These are phyloP conservation scores for Branchipolynoe longqiensis DNA, from an alignment of 2,888 invertebrate species.

Conservation along the genomic window DNA sequence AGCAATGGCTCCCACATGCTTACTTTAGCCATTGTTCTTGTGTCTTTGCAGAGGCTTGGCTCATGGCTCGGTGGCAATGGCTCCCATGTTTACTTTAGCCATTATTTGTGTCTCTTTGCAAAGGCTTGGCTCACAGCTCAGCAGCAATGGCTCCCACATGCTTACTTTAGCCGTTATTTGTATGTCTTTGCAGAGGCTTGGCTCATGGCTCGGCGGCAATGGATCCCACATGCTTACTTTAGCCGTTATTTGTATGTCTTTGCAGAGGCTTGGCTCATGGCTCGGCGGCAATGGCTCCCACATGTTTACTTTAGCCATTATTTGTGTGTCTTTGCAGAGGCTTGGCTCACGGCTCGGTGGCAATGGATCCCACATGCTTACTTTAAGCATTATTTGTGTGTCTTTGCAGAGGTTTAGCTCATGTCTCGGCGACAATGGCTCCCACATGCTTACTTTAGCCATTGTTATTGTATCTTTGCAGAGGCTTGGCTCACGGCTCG, in stretches of 20 bases:
- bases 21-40: not conserved
- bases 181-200: no score
- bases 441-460: not conserved
- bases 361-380: not conserved
- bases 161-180: no score
- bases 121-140: no score
- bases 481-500: conserved; percentile 14
- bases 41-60: conserved; percentile 7
- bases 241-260: no score
- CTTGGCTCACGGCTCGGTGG: not conserved
- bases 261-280: no score
- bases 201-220: no score
- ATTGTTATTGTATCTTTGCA: not conserved
- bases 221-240: no score
- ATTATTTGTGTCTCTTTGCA: no score
- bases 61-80: conserved; percentile 2
- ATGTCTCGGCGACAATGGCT: not conserved
- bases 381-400: not conserved
- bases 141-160: no score
- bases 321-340: not conserved
- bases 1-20: not conserved
- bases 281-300: no score
- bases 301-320: not conserved
- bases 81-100: no score
- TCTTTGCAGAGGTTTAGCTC: not conserved